Evolutionary conservation across 2,888 invertebrate genomes (phyloP).

Genomic region (Stenoptilia bipunctidactyla): DNA sequence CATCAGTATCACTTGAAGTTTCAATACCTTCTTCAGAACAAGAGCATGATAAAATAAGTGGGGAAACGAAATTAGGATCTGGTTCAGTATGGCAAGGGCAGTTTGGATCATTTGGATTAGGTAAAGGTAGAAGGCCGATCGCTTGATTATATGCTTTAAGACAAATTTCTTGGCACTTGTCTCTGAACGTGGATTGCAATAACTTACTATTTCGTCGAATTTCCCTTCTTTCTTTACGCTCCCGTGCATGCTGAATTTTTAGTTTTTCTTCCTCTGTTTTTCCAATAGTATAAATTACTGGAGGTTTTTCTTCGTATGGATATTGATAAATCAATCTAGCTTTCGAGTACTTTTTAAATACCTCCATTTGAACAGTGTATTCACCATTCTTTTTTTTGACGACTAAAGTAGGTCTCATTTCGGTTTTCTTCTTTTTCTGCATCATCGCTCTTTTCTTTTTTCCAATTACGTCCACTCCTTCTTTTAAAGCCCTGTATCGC

Average conservation of each 20-base stretch:
- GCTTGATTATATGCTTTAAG: conserved; percentile 61
- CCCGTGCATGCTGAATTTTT: conserved; percentile 43
- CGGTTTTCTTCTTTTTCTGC: conserved; percentile 51
- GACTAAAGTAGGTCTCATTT: conserved; percentile 47
- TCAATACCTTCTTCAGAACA: conserved; percentile 47
- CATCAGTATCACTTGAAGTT: conserved; percentile 51
- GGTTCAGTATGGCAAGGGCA: conserved; percentile 43
- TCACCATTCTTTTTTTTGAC: conserved; percentile 51
- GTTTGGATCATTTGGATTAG: conserved; percentile 45
- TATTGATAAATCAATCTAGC: conserved; percentile 48
- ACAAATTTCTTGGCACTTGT: conserved; percentile 61
- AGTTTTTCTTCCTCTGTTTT: conserved; percentile 48
- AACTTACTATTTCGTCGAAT: conserved; percentile 47
- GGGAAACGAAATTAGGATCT: conserved; percentile 20
- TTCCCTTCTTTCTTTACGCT: conserved; percentile 49
- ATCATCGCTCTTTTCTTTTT: conserved; percentile 53
- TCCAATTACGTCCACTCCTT: conserved; percentile 42
- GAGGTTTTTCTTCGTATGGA: conserved; percentile 57
- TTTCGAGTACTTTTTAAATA: conserved; percentile 56
- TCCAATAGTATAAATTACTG: conserved; percentile 48
- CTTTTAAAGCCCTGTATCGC: conserved; percentile 40
- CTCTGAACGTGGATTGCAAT: conserved; percentile 53
- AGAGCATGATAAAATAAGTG: conserved; percentile 52
- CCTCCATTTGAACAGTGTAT: conserved; percentile 57
- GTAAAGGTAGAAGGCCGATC: conserved; percentile 47